phyloP scores from a whole-genome alignment of 2,797 vertebrate genomes.

The Cirrhinus mrigala region DNA sequence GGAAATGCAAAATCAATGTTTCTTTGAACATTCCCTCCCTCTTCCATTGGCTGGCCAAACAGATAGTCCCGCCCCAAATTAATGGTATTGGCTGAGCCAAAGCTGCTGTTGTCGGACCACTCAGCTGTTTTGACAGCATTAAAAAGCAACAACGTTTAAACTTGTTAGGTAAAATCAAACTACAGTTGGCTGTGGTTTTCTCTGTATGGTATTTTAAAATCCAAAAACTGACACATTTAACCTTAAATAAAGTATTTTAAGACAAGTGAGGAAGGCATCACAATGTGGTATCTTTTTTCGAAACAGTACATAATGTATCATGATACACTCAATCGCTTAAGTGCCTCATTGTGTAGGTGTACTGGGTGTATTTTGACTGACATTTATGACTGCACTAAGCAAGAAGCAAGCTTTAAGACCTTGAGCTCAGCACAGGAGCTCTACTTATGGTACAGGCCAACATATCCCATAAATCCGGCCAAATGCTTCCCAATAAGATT shows the following conservation, averaged over 20 bases:
- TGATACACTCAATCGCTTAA: conserved; percentile 15
- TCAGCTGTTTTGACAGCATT: not conserved
- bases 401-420: conserved; percentile 35
- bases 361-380: conserved; percentile 28
- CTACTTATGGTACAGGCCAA: not conserved
- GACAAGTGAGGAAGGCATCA: not conserved
- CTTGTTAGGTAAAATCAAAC: not conserved
- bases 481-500: conserved; percentile 34
- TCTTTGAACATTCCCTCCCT: not conserved
- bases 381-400: conserved; percentile 22
- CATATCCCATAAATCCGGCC: conserved; percentile 27
- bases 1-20: not conserved
- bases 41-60: not conserved
- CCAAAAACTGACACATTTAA: not conserved
- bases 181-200: not conserved
- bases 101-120: not conserved
- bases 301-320: not conserved
- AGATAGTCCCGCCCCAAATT: not conserved
- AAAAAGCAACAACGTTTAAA: not conserved
- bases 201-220: not conserved
- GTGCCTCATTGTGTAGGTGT: not conserved
- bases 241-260: not conserved
- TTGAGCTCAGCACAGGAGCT: conserved; percentile 23
- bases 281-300: not conserved
- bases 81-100: not conserved